phyloP scores from a whole-genome alignment of 2,888 invertebrate species.

The Malacosoma neustria region DNA sequence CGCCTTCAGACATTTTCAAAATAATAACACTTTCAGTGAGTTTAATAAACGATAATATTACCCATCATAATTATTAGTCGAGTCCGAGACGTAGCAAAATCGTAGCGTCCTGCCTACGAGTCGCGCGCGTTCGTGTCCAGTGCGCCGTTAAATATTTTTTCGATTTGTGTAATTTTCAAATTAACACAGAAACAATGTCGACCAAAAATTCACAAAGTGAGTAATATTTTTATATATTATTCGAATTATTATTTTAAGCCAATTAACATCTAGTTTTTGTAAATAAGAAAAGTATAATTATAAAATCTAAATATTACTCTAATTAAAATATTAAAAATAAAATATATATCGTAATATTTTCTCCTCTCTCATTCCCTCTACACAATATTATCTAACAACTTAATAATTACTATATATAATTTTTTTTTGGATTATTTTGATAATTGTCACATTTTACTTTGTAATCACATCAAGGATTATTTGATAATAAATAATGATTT shows the following conservation, averaged over 20 bases:
- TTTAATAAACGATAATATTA: slow-evolving; percentile 31
- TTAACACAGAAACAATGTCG: slow-evolving; percentile 31
- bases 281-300: no score
- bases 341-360: no score
- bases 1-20: slow-evolving; percentile 19
- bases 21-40: slow-evolving; percentile 26
- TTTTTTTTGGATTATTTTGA: no score
- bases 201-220: slow-evolving; percentile 38
- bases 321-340: no score
- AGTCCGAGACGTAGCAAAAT: slow-evolving; percentile 38
- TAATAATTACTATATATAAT: no score
- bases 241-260: slow-evolving; percentile 1
- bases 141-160: slow-evolving; percentile 8
- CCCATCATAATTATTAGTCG: slow-evolving; percentile 27
- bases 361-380: no score
- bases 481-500: no score
- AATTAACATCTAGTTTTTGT: no score
- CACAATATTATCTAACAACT: no score
- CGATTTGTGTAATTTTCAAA: slow-evolving; percentile 16
- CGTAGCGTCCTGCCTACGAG: slow-evolving; percentile 47
- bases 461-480: no score
- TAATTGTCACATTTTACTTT: no score
- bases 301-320: no score
- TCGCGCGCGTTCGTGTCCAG: slow-evolving; percentile 9
- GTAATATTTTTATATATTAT: slow-evolving; percentile 17